Percentiles rank a stretch among this genome's conserved stretches.
Evolutionary conservation across 2,888 invertebrate genomes (phyloP).

Genomic region (Acanthoscelides obtectus): DNA sequence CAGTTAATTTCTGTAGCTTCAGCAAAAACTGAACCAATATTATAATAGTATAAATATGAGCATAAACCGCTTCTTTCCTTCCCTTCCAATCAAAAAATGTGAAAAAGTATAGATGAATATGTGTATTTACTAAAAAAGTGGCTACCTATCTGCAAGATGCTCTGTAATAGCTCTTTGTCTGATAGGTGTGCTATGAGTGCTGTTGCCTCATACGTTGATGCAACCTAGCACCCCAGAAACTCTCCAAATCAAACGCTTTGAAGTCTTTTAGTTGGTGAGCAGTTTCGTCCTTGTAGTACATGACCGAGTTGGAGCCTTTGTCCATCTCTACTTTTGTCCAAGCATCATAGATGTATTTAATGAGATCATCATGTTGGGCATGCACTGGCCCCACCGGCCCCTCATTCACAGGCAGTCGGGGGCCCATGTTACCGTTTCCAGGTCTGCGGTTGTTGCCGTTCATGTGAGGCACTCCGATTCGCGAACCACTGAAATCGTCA

Average conservation of each 20-base stretch:
- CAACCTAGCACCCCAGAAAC: constrained; percentile 69
- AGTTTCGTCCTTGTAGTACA: constrained; percentile 62
- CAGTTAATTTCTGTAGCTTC: neutral
- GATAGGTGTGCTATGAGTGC: constrained; percentile 36
- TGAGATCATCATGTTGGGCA: constrained; percentile 70
- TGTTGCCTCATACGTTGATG: constrained; percentile 57
- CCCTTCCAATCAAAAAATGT: neutral
- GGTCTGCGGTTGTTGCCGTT: constrained; percentile 37
- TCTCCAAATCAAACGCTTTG: constrained; percentile 73
- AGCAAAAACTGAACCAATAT: neutral
- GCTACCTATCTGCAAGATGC: neutral
- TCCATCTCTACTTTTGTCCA: constrained; percentile 53
- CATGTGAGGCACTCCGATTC: constrained; percentile 44
- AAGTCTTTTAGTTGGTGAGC: constrained; percentile 60
- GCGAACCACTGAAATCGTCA: constrained; percentile 36
- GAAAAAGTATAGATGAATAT: neutral
- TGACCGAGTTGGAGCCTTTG: constrained; percentile 45
- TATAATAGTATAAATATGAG: neutral
- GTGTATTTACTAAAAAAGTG: neutral
- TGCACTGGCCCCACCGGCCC: constrained; percentile 21
- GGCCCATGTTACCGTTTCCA: constrained; percentile 29
- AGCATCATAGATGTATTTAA: constrained; percentile 74
- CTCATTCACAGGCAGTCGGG: constrained; percentile 29
- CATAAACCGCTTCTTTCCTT: neutral
- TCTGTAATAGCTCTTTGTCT: neutral